These are phyloP conservation scores for Gulo gulo DNA, from an alignment of 2,113 vertebrate genomes.

Conservation along the genomic window DNA sequence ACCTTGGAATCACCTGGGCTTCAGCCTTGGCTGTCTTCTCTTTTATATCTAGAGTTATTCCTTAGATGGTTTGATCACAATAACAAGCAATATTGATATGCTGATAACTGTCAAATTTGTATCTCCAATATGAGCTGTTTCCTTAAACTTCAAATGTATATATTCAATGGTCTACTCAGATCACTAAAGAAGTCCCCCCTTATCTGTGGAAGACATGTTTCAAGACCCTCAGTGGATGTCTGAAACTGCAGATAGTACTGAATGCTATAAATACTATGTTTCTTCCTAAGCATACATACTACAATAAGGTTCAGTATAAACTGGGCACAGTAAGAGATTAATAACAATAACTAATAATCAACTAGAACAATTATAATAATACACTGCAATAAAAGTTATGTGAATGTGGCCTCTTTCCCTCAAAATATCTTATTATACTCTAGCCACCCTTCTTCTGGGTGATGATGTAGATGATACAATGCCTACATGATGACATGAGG, in stretches of 20 bases:
- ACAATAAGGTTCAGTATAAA: neutral
- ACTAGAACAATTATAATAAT: neutral
- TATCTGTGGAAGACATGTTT: neutral
- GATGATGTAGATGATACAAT: neutral
- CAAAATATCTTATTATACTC: neutral
- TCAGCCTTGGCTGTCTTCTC: neutral
- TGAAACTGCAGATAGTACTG: neutral
- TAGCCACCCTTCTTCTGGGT: neutral
- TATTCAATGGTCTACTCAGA: neutral
- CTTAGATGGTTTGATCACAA: neutral
- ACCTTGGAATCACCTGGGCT: neutral
- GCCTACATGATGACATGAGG: neutral
- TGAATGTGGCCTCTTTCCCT: neutral
- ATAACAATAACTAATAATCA: neutral
- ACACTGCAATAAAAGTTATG: neutral
- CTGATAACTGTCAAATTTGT: neutral
- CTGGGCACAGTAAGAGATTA: neutral
- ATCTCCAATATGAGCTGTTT: neutral
- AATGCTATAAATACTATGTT: neutral
- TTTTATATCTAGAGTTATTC: neutral
- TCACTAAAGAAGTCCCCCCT: neutral
- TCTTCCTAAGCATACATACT: neutral
- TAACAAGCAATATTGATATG: neutral
- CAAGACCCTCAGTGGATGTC: neutral
- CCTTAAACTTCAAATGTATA: neutral